Base-by-base conservation (phyloP, 2,888 invertebrate genomes). In the Cephalotes varians region DNA sequence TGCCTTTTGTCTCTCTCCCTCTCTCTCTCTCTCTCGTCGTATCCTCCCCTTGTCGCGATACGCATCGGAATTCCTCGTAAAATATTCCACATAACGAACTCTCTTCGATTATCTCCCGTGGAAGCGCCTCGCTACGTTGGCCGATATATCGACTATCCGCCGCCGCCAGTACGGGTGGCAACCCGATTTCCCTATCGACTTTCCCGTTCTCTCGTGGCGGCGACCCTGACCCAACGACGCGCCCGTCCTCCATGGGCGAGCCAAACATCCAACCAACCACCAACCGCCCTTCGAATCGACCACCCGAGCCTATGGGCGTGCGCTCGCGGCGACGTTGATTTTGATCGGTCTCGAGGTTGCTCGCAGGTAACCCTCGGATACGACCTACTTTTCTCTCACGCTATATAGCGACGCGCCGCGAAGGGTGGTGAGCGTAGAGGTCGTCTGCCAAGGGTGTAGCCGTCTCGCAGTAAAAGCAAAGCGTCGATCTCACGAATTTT, bases 121-220 rank as follows among this genome's bases (percentile, higher is more conserved):
- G 44, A 79, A 69, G 69, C 74, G 73, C 83, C 72, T 86, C 82
- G 83, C 67, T 65, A 73, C 67, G 73, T 74, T 83, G 86, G 81
- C 76, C 87, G 77, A 88, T 85, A 85, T 87, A 87, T 89, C 90
- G 88, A 86, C 88, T 85, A 71, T 25, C 56, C 54, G 34, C 31
- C 73, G 44, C 25, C 40, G 64, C 21, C 56, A 18, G 71, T 49
- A 47, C 74, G 49, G 79, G 54, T 81, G 47, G 77, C 73, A 72
- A 86, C 88, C 84, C 82, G 88, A 89, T 89, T 88, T 88, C 87
- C 86, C 89, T 86, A 86, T 88, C 87, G 85, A 87, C 89, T 86
- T 86, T 85, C 89, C 83, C 85, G 69, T 54, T 86, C 85, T 85
- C 89, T 81, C 80, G 65, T 37, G 67, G 31, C 85, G 82, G 81